phyloP scores from a whole-genome alignment of 2,888 invertebrate genomes.

The Ariolimax columbianus region DNA sequence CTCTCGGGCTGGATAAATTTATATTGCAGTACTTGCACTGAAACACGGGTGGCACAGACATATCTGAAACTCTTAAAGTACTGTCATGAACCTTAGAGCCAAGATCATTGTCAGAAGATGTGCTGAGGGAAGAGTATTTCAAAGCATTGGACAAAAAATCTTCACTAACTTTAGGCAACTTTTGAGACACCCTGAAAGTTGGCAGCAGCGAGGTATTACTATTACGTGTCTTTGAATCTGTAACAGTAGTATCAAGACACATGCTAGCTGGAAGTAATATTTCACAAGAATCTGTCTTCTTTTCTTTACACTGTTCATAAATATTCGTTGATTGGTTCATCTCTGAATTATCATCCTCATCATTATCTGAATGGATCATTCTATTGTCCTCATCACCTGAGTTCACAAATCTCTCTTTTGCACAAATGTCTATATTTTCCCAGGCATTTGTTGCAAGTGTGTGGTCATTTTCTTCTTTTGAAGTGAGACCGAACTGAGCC shows the following conservation, averaged over 20 bases:
- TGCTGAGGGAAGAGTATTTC: not conserved
- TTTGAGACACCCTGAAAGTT: not conserved
- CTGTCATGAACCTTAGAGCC: not conserved
- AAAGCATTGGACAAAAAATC: not conserved
- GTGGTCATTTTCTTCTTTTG: conserved; percentile 79
- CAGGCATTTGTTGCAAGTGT: not conserved
- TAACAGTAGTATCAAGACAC: not conserved
- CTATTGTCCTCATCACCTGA: conserved; percentile 14
- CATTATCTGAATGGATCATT: not conserved
- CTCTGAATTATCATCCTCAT: not conserved
- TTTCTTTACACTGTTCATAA: not conserved
- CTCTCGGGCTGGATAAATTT: conserved; percentile 91
- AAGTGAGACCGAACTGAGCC: conserved; percentile 84
- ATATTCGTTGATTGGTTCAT: not conserved
- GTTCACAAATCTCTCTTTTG: not conserved
- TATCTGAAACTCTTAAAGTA: not conserved
- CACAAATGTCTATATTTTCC: not conserved
- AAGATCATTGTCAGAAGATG: not conserved
- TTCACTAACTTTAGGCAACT: not conserved
- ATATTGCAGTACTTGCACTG: conserved; percentile 93
- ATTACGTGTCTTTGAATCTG: not conserved
- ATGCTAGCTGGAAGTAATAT: not conserved
- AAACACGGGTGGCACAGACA: conserved; percentile 38
- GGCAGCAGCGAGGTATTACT: not conserved
- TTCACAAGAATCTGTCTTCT: not conserved